Evolutionary conservation across 2,113 vertebrate species (phyloP), one percentile per base, ranked within the genome.

Genomic region (Leptobrachium ailaonicum): DNA sequence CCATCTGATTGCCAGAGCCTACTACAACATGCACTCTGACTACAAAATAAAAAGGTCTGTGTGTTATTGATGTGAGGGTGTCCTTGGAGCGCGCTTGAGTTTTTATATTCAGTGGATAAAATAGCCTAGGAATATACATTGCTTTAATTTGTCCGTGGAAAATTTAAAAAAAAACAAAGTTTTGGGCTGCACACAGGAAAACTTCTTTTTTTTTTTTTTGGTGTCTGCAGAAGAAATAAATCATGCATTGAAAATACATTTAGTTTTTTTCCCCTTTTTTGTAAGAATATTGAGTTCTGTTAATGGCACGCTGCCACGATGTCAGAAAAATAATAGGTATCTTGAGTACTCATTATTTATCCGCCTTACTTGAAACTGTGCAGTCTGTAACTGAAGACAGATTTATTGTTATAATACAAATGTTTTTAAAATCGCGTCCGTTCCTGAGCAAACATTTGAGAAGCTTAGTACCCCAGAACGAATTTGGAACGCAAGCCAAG

Each of bases 1-100:
- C 85, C 80, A 86, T 87, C 87, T 85, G 40, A 85, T 87, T 86
- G 82, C 74, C 79, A 87, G 87, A 75, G 79, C 86, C 73, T 77
- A 81, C 80, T 83, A 83, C 0, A 71, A 66, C 83, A 82, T 45
- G 76, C 44, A 76, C 64, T 80, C 60, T 62, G 84, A 83, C n/a
- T 67, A 83, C 82, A 75, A 60, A 64, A 82, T 80, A 80, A 83
- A 83, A 79, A 83, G 70, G 77, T 12, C 41, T 80, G 58, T 77
- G 71, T 60, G 40, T 41, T 66, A 75, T 53, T 79, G 69, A 66
- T 60, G 42, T 32, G 73, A 62, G 20, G 42, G 73, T 80, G 79
- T 5, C 41, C 71, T 69, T 74, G 63, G 67, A 80, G 71, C 12
- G 5, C 41, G 41, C 47, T 73, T 54, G 20, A 66, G 53, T 45